Evolutionary conservation across 2,797 vertebrate genomes (phyloP).

Genomic region (Betta splendens): DNA sequence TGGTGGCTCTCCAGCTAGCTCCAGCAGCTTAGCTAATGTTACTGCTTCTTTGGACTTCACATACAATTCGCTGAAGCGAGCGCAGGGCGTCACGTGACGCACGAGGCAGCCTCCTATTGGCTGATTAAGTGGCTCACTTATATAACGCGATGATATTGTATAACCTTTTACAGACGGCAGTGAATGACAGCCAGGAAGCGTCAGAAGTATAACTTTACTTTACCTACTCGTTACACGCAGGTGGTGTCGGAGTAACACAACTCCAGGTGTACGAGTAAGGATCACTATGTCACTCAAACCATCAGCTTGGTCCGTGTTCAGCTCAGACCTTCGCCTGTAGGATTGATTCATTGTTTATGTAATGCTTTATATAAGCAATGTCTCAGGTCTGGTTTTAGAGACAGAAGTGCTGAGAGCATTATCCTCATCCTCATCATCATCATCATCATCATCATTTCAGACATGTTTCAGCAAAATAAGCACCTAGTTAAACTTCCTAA

Average conservation of each 20-base stretch:
- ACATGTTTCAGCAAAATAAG: not conserved
- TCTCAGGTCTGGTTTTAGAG: conserved; percentile 16
- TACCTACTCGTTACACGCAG: no score
- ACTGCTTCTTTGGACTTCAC: conserved; percentile 29
- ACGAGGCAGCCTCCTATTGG: conserved; percentile 65
- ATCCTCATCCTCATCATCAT: not conserved
- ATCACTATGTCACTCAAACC: not conserved
- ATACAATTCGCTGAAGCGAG: conserved; percentile 18
- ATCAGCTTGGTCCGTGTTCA: not conserved
- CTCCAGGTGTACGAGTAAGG: no score
- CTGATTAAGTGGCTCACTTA: conserved; percentile 76
- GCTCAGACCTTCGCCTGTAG: not conserved
- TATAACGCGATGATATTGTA: conserved; percentile 81
- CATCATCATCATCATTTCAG: no score
- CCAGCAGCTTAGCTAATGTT: conserved; percentile 33
- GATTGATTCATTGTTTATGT: conserved; percentile 65
- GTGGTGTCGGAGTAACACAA: no score
- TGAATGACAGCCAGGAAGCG: conserved; percentile 1
- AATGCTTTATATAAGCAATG: conserved; percentile 76
- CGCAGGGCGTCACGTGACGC: conserved; percentile 65
- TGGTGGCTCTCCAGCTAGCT: conserved; percentile 42
- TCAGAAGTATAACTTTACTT: no score
- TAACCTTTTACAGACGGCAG: conserved; percentile 64
- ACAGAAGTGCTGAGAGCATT: conserved; percentile 2
- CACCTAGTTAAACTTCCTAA: not conserved